Conservation (phyloP, 2,113 vertebrate species). For the Gadus macrocephalus region DNA sequence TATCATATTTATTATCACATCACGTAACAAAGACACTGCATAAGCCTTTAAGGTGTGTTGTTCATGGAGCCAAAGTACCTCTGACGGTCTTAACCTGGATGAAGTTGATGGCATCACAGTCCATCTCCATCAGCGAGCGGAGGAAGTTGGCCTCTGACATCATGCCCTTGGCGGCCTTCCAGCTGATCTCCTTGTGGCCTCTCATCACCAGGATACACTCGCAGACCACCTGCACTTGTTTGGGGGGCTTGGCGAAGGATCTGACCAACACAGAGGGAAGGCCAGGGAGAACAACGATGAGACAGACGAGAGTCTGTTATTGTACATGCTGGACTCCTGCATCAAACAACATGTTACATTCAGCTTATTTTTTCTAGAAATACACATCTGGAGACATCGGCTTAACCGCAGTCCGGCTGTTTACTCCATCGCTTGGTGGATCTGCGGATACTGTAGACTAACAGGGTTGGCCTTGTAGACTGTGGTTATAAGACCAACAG, state of each 20-base stretch:
- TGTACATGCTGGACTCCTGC: not conserved
- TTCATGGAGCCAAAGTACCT: conserved; percentile 63
- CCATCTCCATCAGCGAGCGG: conserved; percentile 84
- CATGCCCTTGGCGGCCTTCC: conserved; percentile 92
- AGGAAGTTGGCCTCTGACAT: conserved; percentile 96
- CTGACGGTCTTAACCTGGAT: conserved; percentile 82
- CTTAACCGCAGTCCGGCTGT: too few relatives aligned
- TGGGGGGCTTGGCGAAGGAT: conserved; percentile 93
- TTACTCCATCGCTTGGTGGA: too few relatives aligned
- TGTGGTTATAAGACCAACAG: too few relatives aligned
- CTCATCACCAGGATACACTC: conserved; percentile 94
- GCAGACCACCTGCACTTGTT: conserved; percentile 89
- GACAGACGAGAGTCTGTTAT: not conserved
- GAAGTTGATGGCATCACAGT: conserved; percentile 80
- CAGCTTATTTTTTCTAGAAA: too few relatives aligned
- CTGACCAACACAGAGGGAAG: conserved; percentile 50
- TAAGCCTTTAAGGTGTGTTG: too few relatives aligned
- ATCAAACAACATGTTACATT: not conserved
- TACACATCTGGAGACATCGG: too few relatives aligned
- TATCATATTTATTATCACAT: too few relatives aligned
- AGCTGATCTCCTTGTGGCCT: conserved; percentile 88
- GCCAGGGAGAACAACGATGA: not conserved
- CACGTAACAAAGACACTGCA: too few relatives aligned
- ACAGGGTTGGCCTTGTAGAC: not conserved
- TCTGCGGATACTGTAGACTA: too few relatives aligned